Base-by-base conservation (phyloP, 2,888 invertebrate species). In the Hedychridium roseum region DNA sequence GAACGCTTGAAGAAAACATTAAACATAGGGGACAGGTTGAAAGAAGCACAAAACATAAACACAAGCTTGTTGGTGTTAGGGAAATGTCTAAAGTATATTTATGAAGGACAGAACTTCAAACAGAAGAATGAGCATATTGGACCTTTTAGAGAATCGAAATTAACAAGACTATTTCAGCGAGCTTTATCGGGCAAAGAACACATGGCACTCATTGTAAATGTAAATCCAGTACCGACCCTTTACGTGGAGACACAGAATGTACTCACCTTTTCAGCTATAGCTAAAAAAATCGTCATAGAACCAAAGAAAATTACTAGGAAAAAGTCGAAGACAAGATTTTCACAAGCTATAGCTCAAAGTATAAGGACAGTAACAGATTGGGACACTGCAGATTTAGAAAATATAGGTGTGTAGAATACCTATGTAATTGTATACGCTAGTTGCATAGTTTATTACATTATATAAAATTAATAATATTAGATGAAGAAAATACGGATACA, bases 21-120 rank as follows among this genome's bases (percentile, higher is more conserved):
- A 32, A 92, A 92, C 76, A 84, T 85, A 3, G 95, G 94, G 18
- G 86, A 87, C 2, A 81, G 95, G 7, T 81, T 96, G 55, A 88
- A 86, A 60, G 97, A 97, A 80, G 93, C 96, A 0, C 89, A 92
- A 52, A 91, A 89, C 60, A 97, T 97, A 57, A 97, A 97, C 80
- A 88, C 89, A 0, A 96, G 96, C 1, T 82, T 97, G 2, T 82
- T 93, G 76, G 91, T 94, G 20, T 83, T 97, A 1, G 91, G 94
- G 28, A 83, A 92, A 15, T 94, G 94, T 58, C 83, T 94, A 51
- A 86, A 86, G 57, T 84, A 85, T 40, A 83, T 88, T 62, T 76
- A 85, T 1, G 78, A 82, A 23, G 63, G 63, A 9, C 78, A 78
- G 44, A 28, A 64, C 5, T 12, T 32, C 1, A 77, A 71, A 36